Conservation (phyloP, 2,797 vertebrate genomes). For the Phoxinus dragarum region DNA sequence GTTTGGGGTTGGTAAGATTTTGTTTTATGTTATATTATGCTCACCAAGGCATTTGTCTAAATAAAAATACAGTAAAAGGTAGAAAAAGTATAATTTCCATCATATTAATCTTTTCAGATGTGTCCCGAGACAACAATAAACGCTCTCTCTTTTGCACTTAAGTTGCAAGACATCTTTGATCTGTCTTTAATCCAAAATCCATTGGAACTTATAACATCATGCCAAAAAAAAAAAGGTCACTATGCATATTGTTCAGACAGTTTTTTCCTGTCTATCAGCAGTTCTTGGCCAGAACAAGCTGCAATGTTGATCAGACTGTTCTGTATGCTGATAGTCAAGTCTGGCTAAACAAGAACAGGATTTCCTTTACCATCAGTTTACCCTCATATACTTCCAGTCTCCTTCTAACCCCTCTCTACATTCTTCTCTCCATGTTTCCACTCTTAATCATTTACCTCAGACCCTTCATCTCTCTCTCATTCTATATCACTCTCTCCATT, state of each 20-base stretch:
- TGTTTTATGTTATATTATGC: no score
- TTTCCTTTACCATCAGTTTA: neutral
- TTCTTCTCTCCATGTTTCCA: constrained; percentile 37
- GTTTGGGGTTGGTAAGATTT: no score
- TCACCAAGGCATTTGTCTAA: no score
- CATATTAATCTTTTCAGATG: neutral
- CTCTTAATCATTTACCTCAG: constrained; percentile 32
- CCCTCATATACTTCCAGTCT: neutral
- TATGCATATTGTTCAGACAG: constrained; percentile 1
- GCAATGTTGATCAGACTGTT: neutral
- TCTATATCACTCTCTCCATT: constrained; percentile 3
- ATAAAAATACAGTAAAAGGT: neutral
- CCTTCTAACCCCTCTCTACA: constrained; percentile 47
- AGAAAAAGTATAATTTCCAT: neutral
- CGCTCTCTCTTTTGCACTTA: neutral
- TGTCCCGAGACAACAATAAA: neutral
- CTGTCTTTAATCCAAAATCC: neutral
- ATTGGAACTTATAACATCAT: neutral
- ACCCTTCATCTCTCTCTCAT: constrained; percentile 30
- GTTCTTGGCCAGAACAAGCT: neutral
- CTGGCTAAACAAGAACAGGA: constrained; percentile 20
- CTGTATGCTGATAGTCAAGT: constrained; percentile 7
- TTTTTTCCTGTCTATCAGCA: neutral
- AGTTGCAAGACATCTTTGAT: neutral
- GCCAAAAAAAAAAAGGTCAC: neutral